These are phyloP conservation scores for Palloptera scutellata DNA, from an alignment of 2,888 invertebrate genomes.

Conservation along the genomic window DNA sequence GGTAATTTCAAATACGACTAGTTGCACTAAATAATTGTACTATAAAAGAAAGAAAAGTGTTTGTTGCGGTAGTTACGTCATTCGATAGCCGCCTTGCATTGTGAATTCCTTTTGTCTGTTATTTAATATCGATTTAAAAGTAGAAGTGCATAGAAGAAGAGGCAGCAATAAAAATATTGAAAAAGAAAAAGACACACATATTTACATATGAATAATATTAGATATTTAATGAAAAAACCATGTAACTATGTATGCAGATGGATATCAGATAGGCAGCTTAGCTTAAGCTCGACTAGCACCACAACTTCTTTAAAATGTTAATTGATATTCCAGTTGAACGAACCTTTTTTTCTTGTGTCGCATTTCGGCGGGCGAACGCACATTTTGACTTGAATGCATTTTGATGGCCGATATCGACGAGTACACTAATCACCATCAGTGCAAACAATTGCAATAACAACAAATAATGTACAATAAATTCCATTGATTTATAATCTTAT, in stretches of 20 bases:
- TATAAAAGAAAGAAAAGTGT: conserved; percentile 9
- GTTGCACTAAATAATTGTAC: not conserved
- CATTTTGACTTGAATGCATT: conserved; percentile 53
- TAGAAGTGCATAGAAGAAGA: not conserved
- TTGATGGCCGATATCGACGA: conserved; percentile 12
- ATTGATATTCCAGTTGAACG: conserved; percentile 21
- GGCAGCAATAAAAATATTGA: conserved; percentile 12
- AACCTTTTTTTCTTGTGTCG: conserved; percentile 62
- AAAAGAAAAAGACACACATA: not conserved
- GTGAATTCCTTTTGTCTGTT: conserved; percentile 56
- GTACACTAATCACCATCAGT: conserved; percentile 19
- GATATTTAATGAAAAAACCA: not conserved
- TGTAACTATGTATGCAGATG: not conserved
- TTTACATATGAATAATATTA: not conserved
- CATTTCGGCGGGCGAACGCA: conserved; percentile 61
- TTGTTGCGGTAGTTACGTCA: conserved; percentile 51
- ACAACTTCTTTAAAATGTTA: not conserved
- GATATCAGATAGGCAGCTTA: not conserved
- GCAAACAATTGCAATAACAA: not conserved
- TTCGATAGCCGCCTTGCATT: conserved; percentile 55
- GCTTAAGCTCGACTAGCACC: not conserved
- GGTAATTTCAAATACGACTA: no score
- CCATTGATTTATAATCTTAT: no score
- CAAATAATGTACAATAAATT: no score
- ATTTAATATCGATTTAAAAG: not conserved